phyloP scores from a whole-genome alignment of 2,888 invertebrate species.

The Sinopyrophorus schimmeli region DNA sequence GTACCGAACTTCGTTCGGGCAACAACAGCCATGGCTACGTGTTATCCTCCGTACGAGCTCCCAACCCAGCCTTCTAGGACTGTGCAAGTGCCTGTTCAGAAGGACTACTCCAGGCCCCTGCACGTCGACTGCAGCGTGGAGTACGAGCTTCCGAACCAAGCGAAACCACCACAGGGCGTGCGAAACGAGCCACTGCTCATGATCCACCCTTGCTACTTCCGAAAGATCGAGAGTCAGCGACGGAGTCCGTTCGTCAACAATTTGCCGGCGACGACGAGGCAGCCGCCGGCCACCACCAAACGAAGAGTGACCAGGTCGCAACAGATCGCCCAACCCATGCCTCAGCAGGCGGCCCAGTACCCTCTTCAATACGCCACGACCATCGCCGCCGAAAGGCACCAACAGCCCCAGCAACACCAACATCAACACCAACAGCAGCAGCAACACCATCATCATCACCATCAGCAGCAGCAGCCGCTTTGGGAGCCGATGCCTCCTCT shows the following conservation, averaged over 20 bases:
- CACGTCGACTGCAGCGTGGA: slow-evolving; percentile 91
- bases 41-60: slow-evolving; percentile 50
- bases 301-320: slow-evolving; percentile 53
- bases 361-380: slow-evolving; percentile 40
- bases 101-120: slow-evolving; percentile 83
- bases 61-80: slow-evolving; percentile 56
- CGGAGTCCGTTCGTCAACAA: slow-evolving; percentile 84
- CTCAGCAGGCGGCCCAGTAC: slow-evolving; percentile 49
- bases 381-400: slow-evolving; percentile 30
- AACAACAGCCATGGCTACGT: slow-evolving; percentile 50
- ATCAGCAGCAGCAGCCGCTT: slow-evolving; percentile 29
- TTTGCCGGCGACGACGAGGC: slow-evolving; percentile 64
- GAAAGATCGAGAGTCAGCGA: slow-evolving; percentile 82
- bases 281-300: slow-evolving; percentile 43
- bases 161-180: slow-evolving; percentile 83
- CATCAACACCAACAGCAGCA: slow-evolving; percentile 48
- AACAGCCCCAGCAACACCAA: slow-evolving; percentile 49
- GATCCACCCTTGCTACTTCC: slow-evolving; percentile 89
- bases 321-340: slow-evolving; percentile 50
- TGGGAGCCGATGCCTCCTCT: slow-evolving; percentile 48
- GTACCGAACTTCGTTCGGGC: slow-evolving; percentile 48
- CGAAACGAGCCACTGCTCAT: slow-evolving; percentile 82
- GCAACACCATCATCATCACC: slow-evolving; percentile 40
- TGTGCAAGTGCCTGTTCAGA: slow-evolving; percentile 59
- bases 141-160: slow-evolving; percentile 87